phyloP scores from a whole-genome alignment of 2,888 invertebrate genomes.

The Busseola fusca region DNA sequence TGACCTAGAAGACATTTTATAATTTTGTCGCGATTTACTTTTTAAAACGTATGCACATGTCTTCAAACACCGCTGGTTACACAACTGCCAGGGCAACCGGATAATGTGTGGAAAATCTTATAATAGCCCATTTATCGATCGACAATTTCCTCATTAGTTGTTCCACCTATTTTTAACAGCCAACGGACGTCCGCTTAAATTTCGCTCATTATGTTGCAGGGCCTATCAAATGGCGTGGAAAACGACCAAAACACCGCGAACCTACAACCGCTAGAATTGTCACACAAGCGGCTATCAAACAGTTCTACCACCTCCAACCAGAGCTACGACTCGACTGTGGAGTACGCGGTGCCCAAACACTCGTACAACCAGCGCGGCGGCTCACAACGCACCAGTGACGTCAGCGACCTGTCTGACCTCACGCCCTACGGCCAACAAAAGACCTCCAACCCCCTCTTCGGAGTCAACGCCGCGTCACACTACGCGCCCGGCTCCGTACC shows the following conservation, averaged over 20 bases:
- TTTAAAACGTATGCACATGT: background rate
- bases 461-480: constrained; percentile 85
- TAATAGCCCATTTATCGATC: constrained; percentile 34
- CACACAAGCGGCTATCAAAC: constrained; percentile 84
- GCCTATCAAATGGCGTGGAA: constrained; percentile 85
- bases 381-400: constrained; percentile 72
- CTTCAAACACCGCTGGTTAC: background rate
- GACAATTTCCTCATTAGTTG: constrained; percentile 42
- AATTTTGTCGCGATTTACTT: background rate
- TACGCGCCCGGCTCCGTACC: constrained; percentile 80
- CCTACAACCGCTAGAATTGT: constrained; percentile 74
- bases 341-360: constrained; percentile 83
- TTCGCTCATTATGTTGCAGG: constrained; percentile 75
- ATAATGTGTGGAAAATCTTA: constrained; percentile 8
- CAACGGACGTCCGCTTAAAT: constrained; percentile 49
- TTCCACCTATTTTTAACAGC: constrained; percentile 8
- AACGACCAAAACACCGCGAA: constrained; percentile 85
- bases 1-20: background rate
- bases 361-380: constrained; percentile 74
- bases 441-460: constrained; percentile 84
- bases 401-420: constrained; percentile 73
- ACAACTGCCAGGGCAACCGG: constrained; percentile 10
- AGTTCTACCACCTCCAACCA: constrained; percentile 85
- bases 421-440: constrained; percentile 75
- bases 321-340: constrained; percentile 84